Percentiles rank a stretch among this genome's conserved stretches.
phyloP scores from a whole-genome alignment of 2,888 invertebrate species.

The Erannis defoliaria region DNA sequence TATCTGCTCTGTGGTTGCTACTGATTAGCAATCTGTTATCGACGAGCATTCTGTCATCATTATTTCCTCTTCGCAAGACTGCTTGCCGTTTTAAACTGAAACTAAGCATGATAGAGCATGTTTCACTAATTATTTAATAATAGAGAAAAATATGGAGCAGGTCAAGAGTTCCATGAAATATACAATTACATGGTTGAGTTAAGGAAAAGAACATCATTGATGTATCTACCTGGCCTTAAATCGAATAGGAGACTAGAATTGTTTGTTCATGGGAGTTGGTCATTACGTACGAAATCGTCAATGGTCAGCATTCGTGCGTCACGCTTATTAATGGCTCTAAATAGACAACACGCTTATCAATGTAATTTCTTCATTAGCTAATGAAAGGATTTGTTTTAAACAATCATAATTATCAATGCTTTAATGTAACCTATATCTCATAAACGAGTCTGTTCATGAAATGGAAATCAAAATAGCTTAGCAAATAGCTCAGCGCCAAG shows the following conservation, averaged over 20 bases:
- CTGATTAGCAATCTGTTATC: slow-evolving; percentile 14
- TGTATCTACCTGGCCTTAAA: neutral
- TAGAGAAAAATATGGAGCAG: neutral
- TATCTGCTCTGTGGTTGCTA: slow-evolving; percentile 24
- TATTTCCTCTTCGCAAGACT: neutral
- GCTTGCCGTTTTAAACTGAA: neutral
- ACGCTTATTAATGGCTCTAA: slow-evolving; percentile 38
- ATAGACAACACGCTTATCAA: slow-evolving; percentile 42
- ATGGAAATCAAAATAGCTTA: slow-evolving; percentile 42
- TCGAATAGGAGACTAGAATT: neutral
- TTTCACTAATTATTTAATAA: slow-evolving; percentile 6
- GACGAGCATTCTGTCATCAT: neutral
- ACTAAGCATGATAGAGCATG: slow-evolving; percentile 10
- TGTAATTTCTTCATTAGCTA: slow-evolving; percentile 43
- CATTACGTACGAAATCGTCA: slow-evolving; percentile 8
- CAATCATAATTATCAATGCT: slow-evolving; percentile 14
- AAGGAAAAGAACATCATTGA: neutral
- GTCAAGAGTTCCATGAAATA: slow-evolving; percentile 7
- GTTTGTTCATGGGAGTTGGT: slow-evolving; percentile 7
- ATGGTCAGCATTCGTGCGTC: slow-evolving; percentile 31
- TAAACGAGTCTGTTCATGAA: slow-evolving; percentile 17
- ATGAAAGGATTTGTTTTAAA: slow-evolving; percentile 39
- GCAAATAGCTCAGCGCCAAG: slow-evolving; percentile 52
- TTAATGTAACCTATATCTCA: slow-evolving; percentile 24
- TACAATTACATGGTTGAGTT: slow-evolving; percentile 1